Evolutionary conservation across 2,888 invertebrate genomes (phyloP), one percentile per base, ranked within the genome.

Genomic region (Arctia plantaginis): DNA sequence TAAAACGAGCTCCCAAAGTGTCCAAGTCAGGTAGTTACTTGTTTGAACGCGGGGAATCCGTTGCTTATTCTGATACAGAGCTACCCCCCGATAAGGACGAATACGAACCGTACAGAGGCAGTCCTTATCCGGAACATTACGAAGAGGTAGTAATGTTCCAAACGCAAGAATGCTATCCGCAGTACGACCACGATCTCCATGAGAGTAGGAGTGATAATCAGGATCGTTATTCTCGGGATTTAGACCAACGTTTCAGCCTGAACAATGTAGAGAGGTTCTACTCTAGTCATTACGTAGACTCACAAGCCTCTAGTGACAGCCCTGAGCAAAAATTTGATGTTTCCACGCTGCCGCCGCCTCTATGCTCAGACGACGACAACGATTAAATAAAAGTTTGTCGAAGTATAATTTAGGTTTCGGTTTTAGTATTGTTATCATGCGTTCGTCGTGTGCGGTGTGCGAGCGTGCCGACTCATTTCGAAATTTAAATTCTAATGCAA

Each of bases 261-360:
- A 95, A 95, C 82, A 95, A 95, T 85, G 95, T 95, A 55, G 92
- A 95, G 87, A 88, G 95, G 85, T 94, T 92, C 91, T 91, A 96
- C 93, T 92, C 93, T 90, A 92, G 96, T 93, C 90, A 95, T 84
- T 90, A 96, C 89, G 91, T 96, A 82, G 94, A 97, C 92, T 96
- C 96, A 85, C 96, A 98, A 90, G 96, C 97, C 86, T 92, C 96
- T 84, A 96, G 96, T 90, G 96, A 97, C 89, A 94, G 97, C 74
- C 97, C 97, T n/a, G 98, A 98, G 82, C 97, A 97, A 74, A 96
- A 97, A 88, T 97, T 98, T 88, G 98, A 98, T 87, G 97, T 98
- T 33, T 96, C 97, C 55, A 97, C 97, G 41, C 96, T 98, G 85
- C 98, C 98, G n/a, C 98, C 98, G 72, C 98, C 98, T 72, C 94